A percentile compares a stretch with the other conserved stretches of the same genome.
These are phyloP conservation scores for Acropternis orthonyx DNA, from an alignment of 2,797 vertebrate genomes.

Conservation along the genomic window DNA sequence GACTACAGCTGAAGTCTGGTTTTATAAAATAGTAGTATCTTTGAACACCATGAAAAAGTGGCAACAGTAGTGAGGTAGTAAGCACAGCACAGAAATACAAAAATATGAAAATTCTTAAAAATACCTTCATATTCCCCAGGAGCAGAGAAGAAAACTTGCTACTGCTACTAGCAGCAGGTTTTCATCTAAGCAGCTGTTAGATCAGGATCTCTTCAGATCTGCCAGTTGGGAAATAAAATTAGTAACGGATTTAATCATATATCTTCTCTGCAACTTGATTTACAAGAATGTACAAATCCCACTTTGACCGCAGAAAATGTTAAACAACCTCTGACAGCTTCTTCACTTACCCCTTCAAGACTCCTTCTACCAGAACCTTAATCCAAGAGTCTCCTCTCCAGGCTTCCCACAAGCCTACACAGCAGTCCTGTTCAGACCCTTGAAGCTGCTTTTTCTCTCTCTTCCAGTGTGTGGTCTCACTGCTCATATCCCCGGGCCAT, in stretches of 20 bases:
- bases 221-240: neutral
- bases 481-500: rapidly evolving
- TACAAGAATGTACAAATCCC: neutral
- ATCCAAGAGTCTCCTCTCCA: neutral
- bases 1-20: neutral
- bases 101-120: neutral
- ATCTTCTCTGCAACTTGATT: neutral
- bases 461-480: neutral
- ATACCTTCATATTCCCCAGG: neutral
- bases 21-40: neutral
- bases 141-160: neutral
- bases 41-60: neutral
- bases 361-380: neutral
- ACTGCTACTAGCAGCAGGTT: neutral
- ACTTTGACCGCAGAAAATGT: neutral
- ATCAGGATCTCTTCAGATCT: neutral
- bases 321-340: neutral
- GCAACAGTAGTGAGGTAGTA: neutral
- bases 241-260: neutral
- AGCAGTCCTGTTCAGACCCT: neutral
- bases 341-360: neutral
- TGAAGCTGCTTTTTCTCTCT: neutral
- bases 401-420: neutral
- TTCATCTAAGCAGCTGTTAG: neutral
- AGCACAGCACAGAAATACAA: neutral